phyloP scores from a whole-genome alignment of 2,888 invertebrate genomes.

The Cephus spinipes region DNA sequence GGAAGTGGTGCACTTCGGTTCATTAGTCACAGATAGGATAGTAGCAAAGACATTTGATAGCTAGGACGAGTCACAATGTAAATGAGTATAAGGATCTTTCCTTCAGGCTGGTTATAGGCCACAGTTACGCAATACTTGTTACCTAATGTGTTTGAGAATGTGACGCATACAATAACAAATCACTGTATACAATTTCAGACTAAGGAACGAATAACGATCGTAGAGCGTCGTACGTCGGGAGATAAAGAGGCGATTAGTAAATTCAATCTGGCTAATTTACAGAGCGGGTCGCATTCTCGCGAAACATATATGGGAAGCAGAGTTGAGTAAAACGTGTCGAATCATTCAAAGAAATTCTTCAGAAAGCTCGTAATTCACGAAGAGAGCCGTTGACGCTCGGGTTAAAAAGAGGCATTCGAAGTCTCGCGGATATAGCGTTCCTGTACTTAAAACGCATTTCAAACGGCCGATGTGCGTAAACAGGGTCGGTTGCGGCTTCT shows the following conservation, averaged over 20 bases:
- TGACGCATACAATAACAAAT: background rate
- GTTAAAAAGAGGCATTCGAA: background rate
- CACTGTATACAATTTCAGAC: background rate
- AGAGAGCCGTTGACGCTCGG: background rate
- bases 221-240: background rate
- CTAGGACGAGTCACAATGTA: background rate
- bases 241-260: background rate
- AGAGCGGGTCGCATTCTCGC: background rate
- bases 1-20: background rate
- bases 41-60: background rate
- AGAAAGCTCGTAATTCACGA: background rate
- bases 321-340: background rate
- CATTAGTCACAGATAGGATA: background rate
- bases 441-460: too few species aligned
- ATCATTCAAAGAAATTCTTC: background rate
- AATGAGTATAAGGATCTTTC: background rate
- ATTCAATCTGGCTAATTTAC: background rate
- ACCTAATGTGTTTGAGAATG: background rate
- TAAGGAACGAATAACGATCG: background rate
- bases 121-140: background rate
- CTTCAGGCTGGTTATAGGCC: background rate
- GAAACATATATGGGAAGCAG: background rate
- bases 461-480: background rate
- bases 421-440: too few species aligned
- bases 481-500: slow-evolving; percentile 30